Conservation (phyloP, 2,797 vertebrate genomes). For the Lateolabrax maculatus region DNA sequence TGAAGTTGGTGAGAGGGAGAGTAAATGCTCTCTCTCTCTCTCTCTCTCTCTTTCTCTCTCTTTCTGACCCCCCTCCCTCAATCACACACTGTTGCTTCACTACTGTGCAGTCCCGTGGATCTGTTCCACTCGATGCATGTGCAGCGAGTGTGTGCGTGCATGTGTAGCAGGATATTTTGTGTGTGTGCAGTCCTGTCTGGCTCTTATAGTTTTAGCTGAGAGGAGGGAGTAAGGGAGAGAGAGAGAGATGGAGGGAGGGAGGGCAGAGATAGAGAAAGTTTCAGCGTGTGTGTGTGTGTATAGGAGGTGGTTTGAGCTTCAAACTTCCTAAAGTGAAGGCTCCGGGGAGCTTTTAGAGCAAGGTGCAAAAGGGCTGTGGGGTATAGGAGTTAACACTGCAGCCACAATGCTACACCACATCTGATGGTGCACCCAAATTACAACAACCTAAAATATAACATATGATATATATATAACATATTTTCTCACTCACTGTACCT, state of each 20-base stretch:
- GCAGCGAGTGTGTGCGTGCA: conserved; percentile 61
- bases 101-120: conserved; percentile 64
- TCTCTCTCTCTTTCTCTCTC: conserved; percentile 31
- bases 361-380: conserved; percentile 80
- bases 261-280: conserved; percentile 61
- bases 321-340: conserved; percentile 72
- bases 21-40: conserved; percentile 51
- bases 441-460: background rate
- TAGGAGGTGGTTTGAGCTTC: conserved; percentile 62
- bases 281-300: conserved; percentile 34
- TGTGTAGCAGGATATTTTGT: conserved; percentile 57
- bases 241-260: conserved; percentile 51
- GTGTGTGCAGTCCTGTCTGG: conserved; percentile 63
- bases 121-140: conserved; percentile 72
- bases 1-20: conserved; percentile 48
- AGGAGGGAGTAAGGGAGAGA: conserved; percentile 49
- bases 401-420: conserved; percentile 24
- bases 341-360: conserved; percentile 76
- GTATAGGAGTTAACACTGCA: conserved; percentile 45
- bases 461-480: too few species aligned
- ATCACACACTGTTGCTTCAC: conserved; percentile 65
- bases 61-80: conserved; percentile 38
- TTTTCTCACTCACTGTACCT: conserved; percentile 1
- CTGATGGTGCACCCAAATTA: background rate
- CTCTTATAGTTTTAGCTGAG: conserved; percentile 72